phyloP scores from a whole-genome alignment of 2,888 invertebrate species.

The Alloplasta piceator region DNA sequence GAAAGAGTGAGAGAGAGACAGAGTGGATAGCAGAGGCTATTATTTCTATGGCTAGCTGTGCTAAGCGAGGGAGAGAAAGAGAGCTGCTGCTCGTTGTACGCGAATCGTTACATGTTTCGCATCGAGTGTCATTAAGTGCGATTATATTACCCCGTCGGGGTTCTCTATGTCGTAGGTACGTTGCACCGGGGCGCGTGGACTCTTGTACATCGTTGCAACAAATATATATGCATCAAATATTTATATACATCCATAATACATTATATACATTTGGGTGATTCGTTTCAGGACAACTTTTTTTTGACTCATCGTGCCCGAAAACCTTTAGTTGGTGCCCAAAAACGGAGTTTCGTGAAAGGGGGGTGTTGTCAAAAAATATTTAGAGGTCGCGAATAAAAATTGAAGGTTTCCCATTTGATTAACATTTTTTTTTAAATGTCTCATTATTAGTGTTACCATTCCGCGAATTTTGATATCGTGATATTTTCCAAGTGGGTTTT shows the following conservation, averaged over 20 bases:
- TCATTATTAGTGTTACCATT: no score
- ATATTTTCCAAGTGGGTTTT: no score
- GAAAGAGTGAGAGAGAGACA: background rate
- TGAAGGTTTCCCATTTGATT: no score
- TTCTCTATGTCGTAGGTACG: constrained; percentile 55
- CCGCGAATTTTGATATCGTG: no score
- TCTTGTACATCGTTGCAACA: constrained; percentile 2
- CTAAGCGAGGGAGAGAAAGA: constrained; percentile 3
- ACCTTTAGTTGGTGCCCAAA: no score
- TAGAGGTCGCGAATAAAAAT: no score
- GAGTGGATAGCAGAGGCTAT: background rate
- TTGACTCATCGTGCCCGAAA: no score
- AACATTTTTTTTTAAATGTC: no score
- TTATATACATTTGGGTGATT: no score
- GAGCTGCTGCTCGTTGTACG: constrained; percentile 63
- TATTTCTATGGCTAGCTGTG: background rate
- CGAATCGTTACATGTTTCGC: constrained; percentile 77
- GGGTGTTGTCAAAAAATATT: no score
- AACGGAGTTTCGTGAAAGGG: no score
- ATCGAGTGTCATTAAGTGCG: constrained; percentile 80
- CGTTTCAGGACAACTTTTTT: no score
- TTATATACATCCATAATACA: constrained; percentile 14
- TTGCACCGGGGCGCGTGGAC: constrained; percentile 40
- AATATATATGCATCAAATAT: constrained; percentile 14
- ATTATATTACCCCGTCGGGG: constrained; percentile 77